A percentile compares a stretch with the other conserved stretches of the same genome.
These are phyloP conservation scores for Trichogramma evanescens DNA, from an alignment of 2,888 invertebrate genomes.

Conservation along the genomic window DNA sequence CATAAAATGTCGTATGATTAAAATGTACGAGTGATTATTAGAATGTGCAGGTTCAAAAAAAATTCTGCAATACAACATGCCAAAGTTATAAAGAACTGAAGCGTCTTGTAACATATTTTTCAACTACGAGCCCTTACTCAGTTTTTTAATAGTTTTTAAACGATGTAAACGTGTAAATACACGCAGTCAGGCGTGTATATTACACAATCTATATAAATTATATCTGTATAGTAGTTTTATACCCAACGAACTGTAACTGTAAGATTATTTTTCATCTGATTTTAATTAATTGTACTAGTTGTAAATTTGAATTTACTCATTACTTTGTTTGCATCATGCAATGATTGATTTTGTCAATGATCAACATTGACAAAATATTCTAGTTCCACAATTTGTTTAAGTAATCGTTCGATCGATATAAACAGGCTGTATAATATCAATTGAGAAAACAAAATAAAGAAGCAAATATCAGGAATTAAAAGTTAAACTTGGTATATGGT, in stretches of 20 bases:
- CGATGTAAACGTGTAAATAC: slow-evolving; percentile 9
- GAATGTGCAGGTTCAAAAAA: slow-evolving; percentile 24
- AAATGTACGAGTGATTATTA: background rate
- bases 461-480: no score
- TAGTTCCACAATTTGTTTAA: background rate
- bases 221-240: slow-evolving; percentile 31
- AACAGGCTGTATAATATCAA: slow-evolving; percentile 31
- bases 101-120: slow-evolving; percentile 31
- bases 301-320: slow-evolving; percentile 15
- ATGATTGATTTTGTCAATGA: background rate
- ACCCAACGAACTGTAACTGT: slow-evolving; percentile 21
- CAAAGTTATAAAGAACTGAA: slow-evolving; percentile 35
- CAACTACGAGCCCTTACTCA: slow-evolving; percentile 19
- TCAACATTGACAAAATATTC: background rate
- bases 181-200: background rate
- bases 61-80: slow-evolving; percentile 39
- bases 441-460: background rate
- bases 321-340: slow-evolving; percentile 11
- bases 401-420: background rate
- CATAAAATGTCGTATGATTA: no score
- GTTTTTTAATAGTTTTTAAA: slow-evolving; percentile 21
- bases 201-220: slow-evolving; percentile 18
- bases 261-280: slow-evolving; percentile 21
- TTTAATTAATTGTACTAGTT: slow-evolving; percentile 20
- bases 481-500: no score